These are phyloP conservation scores for Megalopta genalis DNA, from an alignment of 1,140 invertebrate species.

Conservation along the genomic window DNA sequence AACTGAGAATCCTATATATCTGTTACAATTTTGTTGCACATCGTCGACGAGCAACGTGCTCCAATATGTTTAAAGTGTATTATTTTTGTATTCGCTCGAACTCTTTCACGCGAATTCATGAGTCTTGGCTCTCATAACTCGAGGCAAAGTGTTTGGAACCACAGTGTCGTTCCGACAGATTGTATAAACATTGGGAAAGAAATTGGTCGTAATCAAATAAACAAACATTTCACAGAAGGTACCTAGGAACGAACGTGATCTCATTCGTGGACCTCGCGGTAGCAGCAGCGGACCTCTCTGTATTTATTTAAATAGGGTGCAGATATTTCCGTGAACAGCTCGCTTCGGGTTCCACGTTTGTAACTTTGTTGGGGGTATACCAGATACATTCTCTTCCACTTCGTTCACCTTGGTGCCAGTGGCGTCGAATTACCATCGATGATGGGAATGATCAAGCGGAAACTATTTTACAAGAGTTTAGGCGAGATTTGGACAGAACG, in stretches of 20 bases:
- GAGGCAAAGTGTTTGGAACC: not conserved
- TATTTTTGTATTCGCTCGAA: no score
- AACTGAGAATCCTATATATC: no score
- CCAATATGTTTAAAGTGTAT: no score
- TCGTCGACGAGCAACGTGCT: no score
- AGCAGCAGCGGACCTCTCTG: not conserved
- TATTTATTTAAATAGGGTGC: conserved; percentile 38
- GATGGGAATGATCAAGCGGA: no score
- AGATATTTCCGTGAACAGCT: conserved; percentile 5
- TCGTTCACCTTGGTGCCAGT: no score
- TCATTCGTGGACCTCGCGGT: not conserved
- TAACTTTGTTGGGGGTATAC: not conserved
- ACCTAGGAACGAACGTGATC: conserved; percentile 8
- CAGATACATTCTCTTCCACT: not conserved
- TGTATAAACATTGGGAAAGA: conserved; percentile 3
- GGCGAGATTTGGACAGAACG: no score
- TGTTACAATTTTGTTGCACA: no score
- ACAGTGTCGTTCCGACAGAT: not conserved
- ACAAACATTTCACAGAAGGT: conserved; percentile 9
- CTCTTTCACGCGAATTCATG: not conserved
- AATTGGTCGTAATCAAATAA: conserved; percentile 20
- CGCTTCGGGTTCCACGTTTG: not conserved
- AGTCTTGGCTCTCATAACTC: not conserved
- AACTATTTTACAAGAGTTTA: no score
- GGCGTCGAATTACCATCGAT: no score